Conservation (phyloP, 1,140 invertebrate genomes). For the Drosophila sulfurigaster region DNA sequence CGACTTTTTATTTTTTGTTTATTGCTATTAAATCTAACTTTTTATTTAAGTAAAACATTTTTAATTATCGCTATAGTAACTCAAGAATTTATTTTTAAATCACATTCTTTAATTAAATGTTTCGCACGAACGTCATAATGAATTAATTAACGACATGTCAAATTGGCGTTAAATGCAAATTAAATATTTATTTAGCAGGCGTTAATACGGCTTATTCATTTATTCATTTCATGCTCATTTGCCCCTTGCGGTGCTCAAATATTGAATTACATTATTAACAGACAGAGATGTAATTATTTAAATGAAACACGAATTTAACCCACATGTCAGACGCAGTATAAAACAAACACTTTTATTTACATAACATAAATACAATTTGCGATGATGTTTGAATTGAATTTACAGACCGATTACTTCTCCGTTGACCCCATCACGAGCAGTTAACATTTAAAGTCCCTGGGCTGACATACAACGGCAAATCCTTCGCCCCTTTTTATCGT, state of each 20-base stretch:
- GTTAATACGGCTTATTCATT: conserved; percentile 12
- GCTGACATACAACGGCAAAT: background rate
- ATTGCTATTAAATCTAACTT: no score
- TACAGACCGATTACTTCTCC: background rate
- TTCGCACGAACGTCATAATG: background rate
- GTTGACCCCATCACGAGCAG: conserved; percentile 37
- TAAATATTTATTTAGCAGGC: conserved; percentile 12
- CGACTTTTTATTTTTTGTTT: no score
- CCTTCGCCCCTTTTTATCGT: background rate
- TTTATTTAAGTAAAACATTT: no score
- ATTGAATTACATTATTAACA: conserved; percentile 11
- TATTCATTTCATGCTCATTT: conserved; percentile 8
- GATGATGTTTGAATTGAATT: conserved; percentile 12
- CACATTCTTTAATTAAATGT: background rate
- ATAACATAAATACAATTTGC: conserved; percentile 5
- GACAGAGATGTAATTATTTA: conserved; percentile 19
- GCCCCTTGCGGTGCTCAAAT: background rate
- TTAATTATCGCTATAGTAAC: background rate
- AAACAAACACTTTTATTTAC: conserved; percentile 11
- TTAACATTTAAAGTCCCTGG: conserved; percentile 34
- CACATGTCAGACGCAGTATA: background rate
- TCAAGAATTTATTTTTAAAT: background rate
- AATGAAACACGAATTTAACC: conserved; percentile 4
- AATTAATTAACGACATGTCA: conserved; percentile 9
- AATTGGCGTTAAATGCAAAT: conserved; percentile 30